Evolutionary conservation across 2,113 vertebrate genomes (phyloP), one percentile per base, ranked within the genome.

Genomic region (Macaca nemestrina): DNA sequence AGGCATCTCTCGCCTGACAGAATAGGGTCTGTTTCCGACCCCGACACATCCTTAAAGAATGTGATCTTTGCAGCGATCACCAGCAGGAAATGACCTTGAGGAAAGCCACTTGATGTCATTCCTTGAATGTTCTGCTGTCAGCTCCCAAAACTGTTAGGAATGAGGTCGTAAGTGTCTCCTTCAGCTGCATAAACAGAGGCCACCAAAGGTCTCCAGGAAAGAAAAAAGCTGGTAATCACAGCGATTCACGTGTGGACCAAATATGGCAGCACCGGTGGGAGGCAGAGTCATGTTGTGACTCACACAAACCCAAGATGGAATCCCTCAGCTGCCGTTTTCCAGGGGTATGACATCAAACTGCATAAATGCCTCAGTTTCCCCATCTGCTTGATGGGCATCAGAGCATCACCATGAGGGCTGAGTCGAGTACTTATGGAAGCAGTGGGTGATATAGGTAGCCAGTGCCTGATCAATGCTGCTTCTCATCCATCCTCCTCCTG

Each of bases 1-100:
- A 92, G 76, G 9, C 81, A 64, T 0, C 0, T 81, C 88, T 84
- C 1, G 9, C 61, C 96, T 61, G 81, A 97, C 64, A 86, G 70
- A 85, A 83, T 18, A 82, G 61, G 59, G 43, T 68, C 88, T 73
- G 84, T 97, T 98, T 97, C 0, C 1, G 18, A 68, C 52, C 61
- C 22, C 14, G 68, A 73, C 1, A 6, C 95, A 97, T 92, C 95
- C 83, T 68, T 64, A 73, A 20, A 6, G 84, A 91, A 78, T 95
- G 94, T 70, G 84, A 64, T 93, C 78, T 95, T 95, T 96, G n/a
- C 72, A 93, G 96, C 97, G 91, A 89, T 96, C 86, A 64, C 16
- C 14, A 48, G 95, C 95, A 96, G 97, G 98, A 98, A 98, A 94
- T 5, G 3, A 96, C 91, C 88, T 72, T 45, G 72, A 97, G 91